Percentiles rank a stretch among this genome's conserved stretches.
Evolutionary conservation across 2,888 invertebrate species (phyloP).

Genomic region (Nemotelus pantherinus): DNA sequence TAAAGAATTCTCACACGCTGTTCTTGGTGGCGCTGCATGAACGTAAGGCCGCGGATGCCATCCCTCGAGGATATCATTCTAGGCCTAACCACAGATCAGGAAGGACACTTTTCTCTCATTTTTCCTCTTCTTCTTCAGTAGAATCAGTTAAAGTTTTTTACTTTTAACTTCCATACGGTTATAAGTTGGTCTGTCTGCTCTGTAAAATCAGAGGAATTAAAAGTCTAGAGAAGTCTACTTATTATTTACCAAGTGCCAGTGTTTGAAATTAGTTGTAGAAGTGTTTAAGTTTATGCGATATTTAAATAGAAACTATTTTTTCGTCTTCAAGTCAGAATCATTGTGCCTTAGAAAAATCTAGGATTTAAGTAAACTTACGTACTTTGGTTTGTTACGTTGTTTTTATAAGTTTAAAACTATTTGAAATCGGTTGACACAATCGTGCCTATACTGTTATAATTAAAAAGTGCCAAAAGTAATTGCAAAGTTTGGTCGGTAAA

Average conservation of each 20-base stretch:
- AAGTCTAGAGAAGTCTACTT: neutral
- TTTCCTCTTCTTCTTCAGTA: slow-evolving; percentile 44
- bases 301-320: no score
- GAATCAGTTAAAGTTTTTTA: slow-evolving; percentile 34
- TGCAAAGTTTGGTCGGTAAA: neutral
- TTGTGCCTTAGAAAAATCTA: slow-evolving; percentile 31
- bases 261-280: no score
- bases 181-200: slow-evolving; percentile 1
- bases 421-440: slow-evolving; percentile 35
- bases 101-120: slow-evolving; percentile 59
- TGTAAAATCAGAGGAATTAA: neutral
- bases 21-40: slow-evolving; percentile 4
- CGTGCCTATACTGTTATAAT: slow-evolving; percentile 31
- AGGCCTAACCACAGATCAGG: slow-evolving; percentile 66
- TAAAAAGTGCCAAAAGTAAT: slow-evolving; percentile 20
- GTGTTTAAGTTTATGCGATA: no score
- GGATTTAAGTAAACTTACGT: slow-evolving; percentile 20
- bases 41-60: slow-evolving; percentile 48
- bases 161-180: neutral
- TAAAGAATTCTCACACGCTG: slow-evolving; percentile 33
- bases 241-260: no score
- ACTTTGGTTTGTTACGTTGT: slow-evolving; percentile 25
- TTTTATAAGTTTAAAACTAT: slow-evolving; percentile 3
- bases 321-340: neutral
- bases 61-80: slow-evolving; percentile 65